Percentiles rank a stretch among this genome's conserved stretches.
phyloP scores from a whole-genome alignment of 2,888 invertebrate genomes.

The Metellina segmentata region DNA sequence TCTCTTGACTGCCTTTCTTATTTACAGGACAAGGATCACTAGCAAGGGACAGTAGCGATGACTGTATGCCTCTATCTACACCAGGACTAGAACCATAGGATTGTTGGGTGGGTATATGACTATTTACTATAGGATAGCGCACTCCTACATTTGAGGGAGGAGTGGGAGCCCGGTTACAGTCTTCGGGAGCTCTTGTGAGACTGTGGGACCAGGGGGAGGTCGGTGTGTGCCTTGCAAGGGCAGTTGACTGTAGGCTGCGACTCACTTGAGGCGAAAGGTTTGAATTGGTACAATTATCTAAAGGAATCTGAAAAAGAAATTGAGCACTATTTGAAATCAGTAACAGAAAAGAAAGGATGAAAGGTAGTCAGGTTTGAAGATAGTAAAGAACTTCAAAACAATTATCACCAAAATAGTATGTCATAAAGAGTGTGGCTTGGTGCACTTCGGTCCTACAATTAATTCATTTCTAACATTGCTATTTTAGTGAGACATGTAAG shows the following conservation, averaged over 20 bases:
- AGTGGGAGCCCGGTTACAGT: slow-evolving; percentile 75
- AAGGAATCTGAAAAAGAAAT: slow-evolving; percentile 41
- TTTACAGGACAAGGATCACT: slow-evolving; percentile 77
- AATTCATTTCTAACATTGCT: too few relatives aligned
- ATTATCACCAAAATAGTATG: background rate
- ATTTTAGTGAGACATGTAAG: too few relatives aligned
- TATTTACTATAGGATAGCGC: slow-evolving; percentile 48
- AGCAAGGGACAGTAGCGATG: slow-evolving; percentile 81
- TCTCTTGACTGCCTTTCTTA: slow-evolving; percentile 45
- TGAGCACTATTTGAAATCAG: too few relatives aligned
- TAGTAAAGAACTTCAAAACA: background rate
- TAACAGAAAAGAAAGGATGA: too few relatives aligned
- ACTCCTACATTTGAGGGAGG: slow-evolving; percentile 74
- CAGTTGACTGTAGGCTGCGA: slow-evolving; percentile 77
- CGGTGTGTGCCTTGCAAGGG: slow-evolving; percentile 74
- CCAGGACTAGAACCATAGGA: slow-evolving; percentile 78
- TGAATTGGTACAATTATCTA: slow-evolving; percentile 54
- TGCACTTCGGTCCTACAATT: too few relatives aligned
- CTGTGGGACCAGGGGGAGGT: slow-evolving; percentile 76
- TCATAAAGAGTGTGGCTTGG: too few relatives aligned
- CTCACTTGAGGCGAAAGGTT: slow-evolving; percentile 68
- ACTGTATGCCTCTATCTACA: slow-evolving; percentile 83
- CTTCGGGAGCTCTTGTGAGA: slow-evolving; percentile 59
- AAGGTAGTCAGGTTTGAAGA: background rate
- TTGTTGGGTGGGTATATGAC: slow-evolving; percentile 47